phyloP scores from a whole-genome alignment of 2,113 vertebrate species.

The Raja brachyura region DNA sequence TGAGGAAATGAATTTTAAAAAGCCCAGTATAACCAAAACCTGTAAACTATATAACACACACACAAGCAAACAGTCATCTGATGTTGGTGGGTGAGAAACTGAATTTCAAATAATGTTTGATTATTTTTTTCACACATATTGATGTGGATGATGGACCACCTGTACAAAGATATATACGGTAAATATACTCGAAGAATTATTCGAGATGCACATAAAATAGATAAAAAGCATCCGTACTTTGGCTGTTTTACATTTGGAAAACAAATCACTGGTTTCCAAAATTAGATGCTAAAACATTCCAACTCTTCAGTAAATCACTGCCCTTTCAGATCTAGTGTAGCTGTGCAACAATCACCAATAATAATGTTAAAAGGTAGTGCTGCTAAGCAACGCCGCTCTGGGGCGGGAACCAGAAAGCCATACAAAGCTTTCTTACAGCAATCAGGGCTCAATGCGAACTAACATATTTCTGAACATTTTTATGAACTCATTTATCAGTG shows the following conservation, averaged over 20 bases:
- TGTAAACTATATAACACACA: not conserved
- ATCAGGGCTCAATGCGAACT: not conserved
- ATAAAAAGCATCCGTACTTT: not conserved
- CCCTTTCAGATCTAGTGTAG: conserved; percentile 5
- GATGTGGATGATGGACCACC: not conserved
- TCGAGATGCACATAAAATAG: not conserved
- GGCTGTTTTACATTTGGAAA: not conserved
- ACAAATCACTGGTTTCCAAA: not conserved
- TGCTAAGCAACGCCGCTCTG: not conserved
- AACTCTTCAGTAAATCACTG: not conserved
- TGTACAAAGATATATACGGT: not conserved
- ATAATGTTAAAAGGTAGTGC: conserved; percentile 18
- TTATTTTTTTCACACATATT: not conserved
- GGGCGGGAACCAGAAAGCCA: conserved; percentile 9
- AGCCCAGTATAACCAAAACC: not conserved
- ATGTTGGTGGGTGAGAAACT: not conserved
- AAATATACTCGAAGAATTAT: not conserved
- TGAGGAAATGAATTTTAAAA: not conserved
- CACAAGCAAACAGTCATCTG: not conserved
- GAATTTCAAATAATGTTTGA: not conserved
- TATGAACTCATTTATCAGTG: not conserved
- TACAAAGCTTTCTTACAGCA: not conserved
- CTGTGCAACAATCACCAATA: conserved; percentile 10
- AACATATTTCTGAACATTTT: not conserved
- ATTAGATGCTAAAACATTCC: conserved; percentile 7